Evolutionary conservation across 2,113 vertebrate species (phyloP), one percentile per base, ranked within the genome.

Genomic region (Pardalotus punctatus): DNA sequence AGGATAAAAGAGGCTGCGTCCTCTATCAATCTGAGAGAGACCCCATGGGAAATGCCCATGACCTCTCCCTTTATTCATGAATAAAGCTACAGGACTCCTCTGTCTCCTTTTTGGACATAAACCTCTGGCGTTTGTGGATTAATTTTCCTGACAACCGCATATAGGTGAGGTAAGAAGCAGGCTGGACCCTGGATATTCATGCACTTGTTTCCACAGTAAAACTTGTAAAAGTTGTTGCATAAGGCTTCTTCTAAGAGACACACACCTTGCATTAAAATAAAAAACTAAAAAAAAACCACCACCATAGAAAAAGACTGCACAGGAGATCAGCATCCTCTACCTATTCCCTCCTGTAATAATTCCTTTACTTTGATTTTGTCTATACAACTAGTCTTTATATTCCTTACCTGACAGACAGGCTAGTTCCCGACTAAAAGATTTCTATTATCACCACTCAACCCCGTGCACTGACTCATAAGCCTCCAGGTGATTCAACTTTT

Each of bases 151-250:
- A n/a, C n/a, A n/a, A n/a, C n/a, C n/a, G 19, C 23, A 25, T 8
- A 14, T 28, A 71, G 29, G 16, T 2, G 2, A 67, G 53, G n/a
- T 12, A 35, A 50, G 33, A 81, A 58, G 21, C 11, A 77, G 24
- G 20, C 2, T 65, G 36, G 18, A 84, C 35, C 5, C 23, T 28
- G 38, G 25, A 81, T 67, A 69, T 53, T 69, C 12, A 73, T 7
- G 19, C 13, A 29, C 35, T 13, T 42, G 16, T 67, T 64, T 31
- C 19, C 57, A 69, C 53, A 80, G 43, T 35, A 60, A 28, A 85
- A 47, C 9, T 7, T 0, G 0, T 36, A 25, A 28, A 15, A 15
- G 13, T 2, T 7, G 24, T 28, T 48, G 25, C 47, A 58, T 14
- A 58, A n/a, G 11, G 16, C n/a, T 93, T 90, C 73, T 70, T 73